Conservation (phyloP, 2,113 vertebrate genomes). For the Sylvia atricapilla region DNA sequence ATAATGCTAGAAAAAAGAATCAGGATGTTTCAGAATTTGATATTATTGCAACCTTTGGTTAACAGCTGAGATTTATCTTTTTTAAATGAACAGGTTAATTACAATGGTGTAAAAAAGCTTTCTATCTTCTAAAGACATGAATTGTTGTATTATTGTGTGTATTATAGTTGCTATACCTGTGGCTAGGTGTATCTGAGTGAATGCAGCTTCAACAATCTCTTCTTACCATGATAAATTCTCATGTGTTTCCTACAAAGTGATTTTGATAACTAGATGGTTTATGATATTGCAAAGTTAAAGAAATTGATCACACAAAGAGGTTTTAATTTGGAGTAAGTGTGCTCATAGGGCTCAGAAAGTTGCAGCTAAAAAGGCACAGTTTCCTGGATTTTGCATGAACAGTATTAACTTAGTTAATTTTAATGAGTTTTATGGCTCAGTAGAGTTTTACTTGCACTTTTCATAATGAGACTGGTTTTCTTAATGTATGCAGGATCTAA, state of each 20-base stretch:
- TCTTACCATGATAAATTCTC: not conserved
- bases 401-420: not conserved
- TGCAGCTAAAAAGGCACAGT: not conserved
- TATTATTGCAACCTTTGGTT: not conserved
- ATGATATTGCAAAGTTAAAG: not conserved
- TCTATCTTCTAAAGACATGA: not conserved
- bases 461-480: not conserved
- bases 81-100: not conserved
- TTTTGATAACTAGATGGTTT: not conserved
- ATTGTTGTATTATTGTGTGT: not conserved
- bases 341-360: not conserved
- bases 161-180: not conserved
- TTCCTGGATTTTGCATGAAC: not conserved
- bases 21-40: not conserved
- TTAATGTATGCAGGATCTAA: not conserved
- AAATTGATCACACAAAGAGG: not conserved
- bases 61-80: not conserved
- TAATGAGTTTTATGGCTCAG: not conserved
- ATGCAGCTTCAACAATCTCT: not conserved
- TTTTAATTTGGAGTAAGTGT: not conserved
- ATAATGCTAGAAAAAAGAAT: not conserved
- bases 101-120: not conserved
- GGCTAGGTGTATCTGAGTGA: not conserved
- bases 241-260: not conserved
- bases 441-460: fast-evolving